Evolutionary conservation across 2,888 invertebrate species (phyloP), one percentile per base, ranked within the genome.

Genomic region (Idaea biselata): DNA sequence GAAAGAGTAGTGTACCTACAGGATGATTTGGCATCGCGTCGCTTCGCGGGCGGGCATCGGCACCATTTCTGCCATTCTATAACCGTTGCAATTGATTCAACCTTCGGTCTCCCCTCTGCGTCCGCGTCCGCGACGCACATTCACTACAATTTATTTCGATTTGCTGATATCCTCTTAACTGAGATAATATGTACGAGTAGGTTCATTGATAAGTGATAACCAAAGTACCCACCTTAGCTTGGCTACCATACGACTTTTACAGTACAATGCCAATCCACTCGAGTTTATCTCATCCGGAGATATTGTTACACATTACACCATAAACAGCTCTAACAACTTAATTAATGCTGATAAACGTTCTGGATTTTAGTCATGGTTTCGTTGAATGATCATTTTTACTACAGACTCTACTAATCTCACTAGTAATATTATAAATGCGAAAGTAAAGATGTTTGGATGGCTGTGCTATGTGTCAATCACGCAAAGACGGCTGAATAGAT

Each of bases 81-180:
- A 68, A 61, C 61, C 58, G 65, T 57, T 63, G 56, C 66, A 63
- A 72, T 70, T 70, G 66, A 64, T 70, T 70, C 61, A 61, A 68
- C 71, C 71, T 71, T 70, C 63, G 54, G 54, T 25, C 62, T 62
- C 63, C 69, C 66, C 66, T 63, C 60, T 55, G 17, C 56, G 8
- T n/a, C 54, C 16, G 55, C 55, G 16, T 16, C 16, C 16, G 55
- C 16, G 3, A n/a, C 16, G 1, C 16, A 16, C 55, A 55, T 16
- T 17, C 5, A 17, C 55, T 55, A 17, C 55, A 16, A 55, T 55
- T 55, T 55, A 58, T 55, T 18, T 32, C 56, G 17, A 60, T 18
- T 18, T 60, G 58, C 18, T 17, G n/a, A 59, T 62, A 60, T 59
- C 55, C 56, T 63, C 58, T 54, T 31, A 55, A 1, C 55, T 16